Evolutionary conservation across 2,797 vertebrate genomes (phyloP), one percentile per base, ranked within the genome.

Genomic region (Hyperoplus immaculatus): DNA sequence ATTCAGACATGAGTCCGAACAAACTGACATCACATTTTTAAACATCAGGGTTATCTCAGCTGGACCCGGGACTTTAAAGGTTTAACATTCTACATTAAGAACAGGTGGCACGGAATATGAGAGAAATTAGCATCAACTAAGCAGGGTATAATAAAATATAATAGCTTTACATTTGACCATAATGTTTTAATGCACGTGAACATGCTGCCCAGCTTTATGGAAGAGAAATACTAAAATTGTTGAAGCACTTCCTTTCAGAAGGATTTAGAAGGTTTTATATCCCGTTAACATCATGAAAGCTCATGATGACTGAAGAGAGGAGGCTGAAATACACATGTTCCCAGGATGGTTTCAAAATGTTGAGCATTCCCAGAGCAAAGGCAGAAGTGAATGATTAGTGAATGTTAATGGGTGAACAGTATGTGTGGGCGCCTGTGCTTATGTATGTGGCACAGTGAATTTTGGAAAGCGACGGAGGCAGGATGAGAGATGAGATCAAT

Each of bases 401-500:
- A 18, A 36, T 36, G 76, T 69, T 10, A 41, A 76, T 68, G 42
- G 29, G 29, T 55, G 59, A 69, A 10, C 39, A 46, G 45, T 15
- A 62, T 21, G 68, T n/a, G 76, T 67, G 64, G 49, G 80, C 1
- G 50, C 4, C 38, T 36, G 16, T 7, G 51, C 60, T 11, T 63
- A 75, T 49, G 55, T 42, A 66, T 46, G 67, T 57, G 63, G 66
- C 73, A 42, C 29, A 39, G 75, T 63, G 45, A 71, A 68, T 82
- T 82, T 71, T 14, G 68, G 67, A 54, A 7, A 46, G 46, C 56
- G 72, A 68, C 29, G 2, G 64, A 71, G 75, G 71, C 82, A 75
- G 71, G 11, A 38, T 69, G 83, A 84, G 69, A 62, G 75, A 73
- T 64, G 78, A 90, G 79, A 88, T 89, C 87, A 88, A 91, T 88